Conservation (phyloP, 2,113 vertebrate genomes). For the Dinomys branickii region DNA sequence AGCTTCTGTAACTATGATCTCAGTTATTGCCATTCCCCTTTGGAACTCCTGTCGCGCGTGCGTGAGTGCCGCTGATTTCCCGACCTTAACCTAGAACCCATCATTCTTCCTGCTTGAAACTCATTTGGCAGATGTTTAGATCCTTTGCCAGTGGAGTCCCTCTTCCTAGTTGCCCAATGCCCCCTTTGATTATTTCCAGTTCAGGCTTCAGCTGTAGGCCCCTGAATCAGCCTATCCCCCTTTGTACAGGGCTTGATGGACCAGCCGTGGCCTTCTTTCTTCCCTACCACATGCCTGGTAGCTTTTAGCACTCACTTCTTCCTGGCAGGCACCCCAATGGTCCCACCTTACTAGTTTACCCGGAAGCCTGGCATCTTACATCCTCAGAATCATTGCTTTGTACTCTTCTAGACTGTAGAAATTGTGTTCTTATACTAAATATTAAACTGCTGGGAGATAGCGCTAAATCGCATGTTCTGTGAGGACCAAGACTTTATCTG, state of each 20-base stretch:
- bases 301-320: background rate
- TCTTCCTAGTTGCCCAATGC: background rate
- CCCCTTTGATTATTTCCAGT: background rate
- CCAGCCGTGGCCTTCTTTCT: background rate
- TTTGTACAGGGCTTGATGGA: background rate
- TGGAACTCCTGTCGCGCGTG: background rate
- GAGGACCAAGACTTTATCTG: background rate
- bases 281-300: background rate
- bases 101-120: background rate
- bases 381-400: background rate
- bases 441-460: background rate
- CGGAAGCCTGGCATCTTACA: background rate
- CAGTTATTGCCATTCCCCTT: background rate
- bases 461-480: background rate
- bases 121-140: background rate
- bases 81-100: slow-evolving; percentile 18
- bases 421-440: background rate
- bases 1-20: background rate
- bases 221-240: background rate
- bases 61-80: background rate
- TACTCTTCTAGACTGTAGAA: background rate
- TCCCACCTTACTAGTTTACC: background rate
- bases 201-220: background rate
- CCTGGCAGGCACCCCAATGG: background rate
- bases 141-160: background rate